phyloP scores from a whole-genome alignment of 1,140 invertebrate genomes.

The Drosophila lowei region DNA sequence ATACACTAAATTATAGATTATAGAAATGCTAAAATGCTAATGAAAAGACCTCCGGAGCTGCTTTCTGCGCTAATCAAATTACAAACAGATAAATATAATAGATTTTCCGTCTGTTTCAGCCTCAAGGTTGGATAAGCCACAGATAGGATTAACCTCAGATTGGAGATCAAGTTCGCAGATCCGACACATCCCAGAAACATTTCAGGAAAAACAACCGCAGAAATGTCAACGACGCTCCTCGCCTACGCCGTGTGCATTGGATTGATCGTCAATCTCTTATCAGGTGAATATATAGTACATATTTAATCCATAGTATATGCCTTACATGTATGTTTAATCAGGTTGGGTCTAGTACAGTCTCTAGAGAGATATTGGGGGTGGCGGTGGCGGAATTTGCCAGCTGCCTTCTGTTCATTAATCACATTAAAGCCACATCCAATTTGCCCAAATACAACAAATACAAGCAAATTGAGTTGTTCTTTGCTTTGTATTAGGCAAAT shows the following conservation, averaged over 20 bases:
- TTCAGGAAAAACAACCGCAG: conserved; percentile 11
- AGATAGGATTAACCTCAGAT: background rate
- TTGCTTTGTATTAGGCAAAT: conserved; percentile 18
- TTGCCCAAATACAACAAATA: conserved; percentile 1
- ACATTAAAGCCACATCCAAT: conserved; percentile 25
- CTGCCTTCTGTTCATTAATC: conserved; percentile 7
- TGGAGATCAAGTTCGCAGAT: conserved; percentile 1
- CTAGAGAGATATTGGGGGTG: no score
- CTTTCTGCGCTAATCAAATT: conserved; percentile 32
- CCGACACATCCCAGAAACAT: no score
- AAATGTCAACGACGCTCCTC: conserved; percentile 52
- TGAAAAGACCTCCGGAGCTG: conserved; percentile 1
- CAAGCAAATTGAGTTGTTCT: conserved; percentile 31
- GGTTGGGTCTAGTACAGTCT: no score
- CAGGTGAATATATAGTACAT: conserved; percentile 57
- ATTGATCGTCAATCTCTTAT: conserved; percentile 66
- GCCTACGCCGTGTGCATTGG: conserved; percentile 63
- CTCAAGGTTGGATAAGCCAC: conserved; percentile 15
- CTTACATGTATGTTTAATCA: background rate
- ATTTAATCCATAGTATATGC: background rate
- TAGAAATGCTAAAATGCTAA: conserved; percentile 15
- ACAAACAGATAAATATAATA: conserved; percentile 32
- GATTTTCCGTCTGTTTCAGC: conserved; percentile 23
- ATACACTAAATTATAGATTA: conserved; percentile 22
- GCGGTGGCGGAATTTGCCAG: background rate